Evolutionary conservation across 2,113 vertebrate genomes (phyloP), one percentile per base, ranked within the genome.

Genomic region (Amphiprion percula): DNA sequence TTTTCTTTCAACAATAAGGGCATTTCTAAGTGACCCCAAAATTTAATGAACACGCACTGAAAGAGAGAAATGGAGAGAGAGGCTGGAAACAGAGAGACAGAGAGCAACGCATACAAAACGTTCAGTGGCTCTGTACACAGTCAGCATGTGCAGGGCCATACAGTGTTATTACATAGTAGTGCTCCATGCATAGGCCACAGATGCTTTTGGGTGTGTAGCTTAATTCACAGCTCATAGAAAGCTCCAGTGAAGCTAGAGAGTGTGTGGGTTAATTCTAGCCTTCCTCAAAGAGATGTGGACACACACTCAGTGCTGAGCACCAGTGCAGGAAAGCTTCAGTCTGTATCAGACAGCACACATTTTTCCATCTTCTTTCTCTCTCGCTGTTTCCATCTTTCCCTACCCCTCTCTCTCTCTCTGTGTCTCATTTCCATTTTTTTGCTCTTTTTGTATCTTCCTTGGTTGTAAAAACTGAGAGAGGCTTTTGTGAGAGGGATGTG

Each of bases 321-420:
- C 54, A 19, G 75, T 62, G 74, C 65, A 80, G 88, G 78, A 76
- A 88, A 85, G 74, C 76, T 74, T 70, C 74, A 75, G 71, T 90
- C 71, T 88, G 90, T 85, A 61, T 86, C 91, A 92, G 84, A 90
- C 83, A 71, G 73, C 80, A 66, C 77, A 77, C 68, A 66, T 76
- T 73, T 79, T 21, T 70, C 41, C 60, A 17, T 67, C 61, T 66
- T 41, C 8, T 59, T 10, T 69, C 26, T 80, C 64, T 52, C 50
- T 53, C 5, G 21, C 67, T 1, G 9, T 49, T 55, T 46, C n/a
- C 44, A 4, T 54, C 54, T 53, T 53, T 33, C 23, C 23, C 53
- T 24, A 14, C 12, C 53, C 23, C 24, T 37, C 46, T 53, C 17
- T 66, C 65, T 47, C 10, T 47, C 15, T 65, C 21, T 56, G 19